Evolutionary conservation across 1,140 invertebrate species (phyloP).

Genomic region (Euwallacea fornicatus): DNA sequence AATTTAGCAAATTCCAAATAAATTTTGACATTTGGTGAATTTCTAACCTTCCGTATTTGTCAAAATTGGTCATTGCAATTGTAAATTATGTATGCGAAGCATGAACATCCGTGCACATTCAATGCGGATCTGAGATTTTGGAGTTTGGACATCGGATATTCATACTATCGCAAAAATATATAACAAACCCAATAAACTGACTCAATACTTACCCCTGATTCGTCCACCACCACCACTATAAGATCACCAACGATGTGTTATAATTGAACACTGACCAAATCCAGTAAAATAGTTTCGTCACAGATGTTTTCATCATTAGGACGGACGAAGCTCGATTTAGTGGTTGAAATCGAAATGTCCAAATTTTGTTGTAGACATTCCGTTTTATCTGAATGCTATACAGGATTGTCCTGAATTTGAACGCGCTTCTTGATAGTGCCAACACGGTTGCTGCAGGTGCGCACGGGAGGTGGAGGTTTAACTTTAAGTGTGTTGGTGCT

Average conservation of each 20-base stretch:
- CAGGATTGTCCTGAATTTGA: conserved; percentile 68
- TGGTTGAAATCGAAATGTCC: neutral
- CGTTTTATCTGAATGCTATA: conserved; percentile 57
- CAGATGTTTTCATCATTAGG: conserved; percentile 19
- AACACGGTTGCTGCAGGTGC: conserved; percentile 50
- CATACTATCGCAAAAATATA: too few species aligned
- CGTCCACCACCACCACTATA: too few species aligned
- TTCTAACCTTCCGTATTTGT: too few species aligned
- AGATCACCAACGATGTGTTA: conserved; percentile 34
- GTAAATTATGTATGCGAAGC: too few species aligned
- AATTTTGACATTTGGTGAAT: too few species aligned
- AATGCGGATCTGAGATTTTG: too few species aligned
- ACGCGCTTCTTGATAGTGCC: conserved; percentile 64
- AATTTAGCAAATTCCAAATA: too few species aligned
- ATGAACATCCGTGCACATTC: too few species aligned
- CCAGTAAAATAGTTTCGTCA: conserved; percentile 17
- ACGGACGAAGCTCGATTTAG: conserved; percentile 19
- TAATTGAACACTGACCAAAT: conserved; percentile 51
- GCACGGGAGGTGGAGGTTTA: conserved; percentile 49
- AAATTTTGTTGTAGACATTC: conserved; percentile 7
- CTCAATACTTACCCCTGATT: too few species aligned
- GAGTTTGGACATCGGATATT: too few species aligned
- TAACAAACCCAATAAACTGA: too few species aligned
- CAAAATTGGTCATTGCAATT: too few species aligned
- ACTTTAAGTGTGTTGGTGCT: conserved; percentile 44